These are phyloP conservation scores for Sander vitreus DNA, from an alignment of 2,113 vertebrate genomes.

Conservation along the genomic window DNA sequence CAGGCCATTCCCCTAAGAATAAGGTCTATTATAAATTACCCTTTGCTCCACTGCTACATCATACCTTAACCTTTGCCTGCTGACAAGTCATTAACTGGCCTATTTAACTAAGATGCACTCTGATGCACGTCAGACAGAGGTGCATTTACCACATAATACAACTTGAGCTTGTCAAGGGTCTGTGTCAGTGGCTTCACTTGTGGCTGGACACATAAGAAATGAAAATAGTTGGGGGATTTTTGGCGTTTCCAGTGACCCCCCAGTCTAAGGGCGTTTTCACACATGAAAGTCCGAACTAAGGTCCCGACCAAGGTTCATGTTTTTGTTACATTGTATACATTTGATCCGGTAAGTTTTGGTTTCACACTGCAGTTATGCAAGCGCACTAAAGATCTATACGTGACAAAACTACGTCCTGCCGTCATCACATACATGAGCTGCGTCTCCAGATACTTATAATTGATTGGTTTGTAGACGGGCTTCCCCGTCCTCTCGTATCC, in stretches of 20 bases:
- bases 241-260: slow-evolving; percentile 10
- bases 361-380: no score
- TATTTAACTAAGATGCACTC: slow-evolving; percentile 73
- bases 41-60: slow-evolving; percentile 74
- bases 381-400: no score
- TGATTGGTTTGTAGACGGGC: no score
- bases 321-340: no score
- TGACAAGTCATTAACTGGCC: slow-evolving; percentile 74
- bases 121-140: slow-evolving; percentile 50
- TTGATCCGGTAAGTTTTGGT: no score
- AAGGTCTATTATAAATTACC: slow-evolving; percentile 78
- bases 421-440: no score
- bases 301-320: no score
- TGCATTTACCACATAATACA: slow-evolving; percentile 51
- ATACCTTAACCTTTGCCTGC: slow-evolving; percentile 79
- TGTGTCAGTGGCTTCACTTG: slow-evolving; percentile 5
- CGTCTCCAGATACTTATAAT: no score
- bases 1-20: slow-evolving; percentile 51
- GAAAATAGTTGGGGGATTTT: slow-evolving; percentile 30
- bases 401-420: no score
- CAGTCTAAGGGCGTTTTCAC: no score
- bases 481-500: no score
- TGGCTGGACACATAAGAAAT: slow-evolving; percentile 24
- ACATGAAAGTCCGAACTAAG: no score
- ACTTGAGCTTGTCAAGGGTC: slow-evolving; percentile 17